These are phyloP conservation scores for Neoarius graeffei DNA, from an alignment of 2,113 vertebrate species.

Conservation along the genomic window DNA sequence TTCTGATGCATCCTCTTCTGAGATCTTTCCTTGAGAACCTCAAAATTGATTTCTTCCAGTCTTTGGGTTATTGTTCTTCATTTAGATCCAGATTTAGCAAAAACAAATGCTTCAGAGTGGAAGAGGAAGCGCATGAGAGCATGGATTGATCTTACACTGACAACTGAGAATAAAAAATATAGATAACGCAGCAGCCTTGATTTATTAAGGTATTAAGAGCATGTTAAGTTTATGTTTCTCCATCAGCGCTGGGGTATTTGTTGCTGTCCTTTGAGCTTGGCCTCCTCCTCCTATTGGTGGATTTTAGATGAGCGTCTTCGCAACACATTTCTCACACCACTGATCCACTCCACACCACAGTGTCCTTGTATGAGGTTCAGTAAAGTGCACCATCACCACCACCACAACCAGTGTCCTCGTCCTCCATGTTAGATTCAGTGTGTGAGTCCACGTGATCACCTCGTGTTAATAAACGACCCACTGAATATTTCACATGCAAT, in stretches of 20 bases:
- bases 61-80: background rate
- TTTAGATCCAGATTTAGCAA: background rate
- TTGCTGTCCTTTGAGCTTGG: no score
- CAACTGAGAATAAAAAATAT: conserved; percentile 7
- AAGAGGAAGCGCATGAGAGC: background rate
- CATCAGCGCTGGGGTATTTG: no score
- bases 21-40: conserved; percentile 4
- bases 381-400: background rate
- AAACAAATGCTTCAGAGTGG: background rate
- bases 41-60: background rate
- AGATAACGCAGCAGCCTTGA: background rate
- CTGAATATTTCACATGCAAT: conserved; percentile 77
- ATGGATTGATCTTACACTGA: background rate
- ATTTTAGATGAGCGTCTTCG: no score
- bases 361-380: no score
- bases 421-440: background rate
- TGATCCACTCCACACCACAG: no score
- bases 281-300: no score
- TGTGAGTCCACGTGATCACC: background rate
- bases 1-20: background rate
- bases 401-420: background rate
- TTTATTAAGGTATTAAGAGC: background rate
- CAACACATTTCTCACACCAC: no score
- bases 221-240: no score
- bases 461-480: conserved; percentile 61